Evolutionary conservation across 2,888 invertebrate species (phyloP), one percentile per base, ranked within the genome.

Genomic region (Catocala fraxini): DNA sequence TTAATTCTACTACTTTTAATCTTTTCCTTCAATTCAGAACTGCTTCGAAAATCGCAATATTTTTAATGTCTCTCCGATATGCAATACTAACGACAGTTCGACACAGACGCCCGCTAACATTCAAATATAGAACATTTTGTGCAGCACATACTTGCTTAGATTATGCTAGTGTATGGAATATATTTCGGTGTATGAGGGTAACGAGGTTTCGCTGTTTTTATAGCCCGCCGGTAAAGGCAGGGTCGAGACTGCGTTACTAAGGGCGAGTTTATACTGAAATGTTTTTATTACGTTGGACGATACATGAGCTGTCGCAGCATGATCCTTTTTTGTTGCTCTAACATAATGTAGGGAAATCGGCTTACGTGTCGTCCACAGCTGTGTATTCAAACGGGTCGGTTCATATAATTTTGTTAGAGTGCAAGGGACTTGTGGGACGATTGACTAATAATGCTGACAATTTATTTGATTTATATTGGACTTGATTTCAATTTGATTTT

Each of bases 231-330:
- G 45, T 15, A 63, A 63, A 54, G 53, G 58, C 54, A 25, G 57
- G 39, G 49, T 63, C 54, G 54, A 49, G 58, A 54, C 57, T 63
- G 39, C 54, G 54, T 65, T 64, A 62, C 64, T 70, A 60, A 64
- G 73, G 71, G 77, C 60, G 70, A 70, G 74, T 82, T 70, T 76
- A 80, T 79, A 80, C 71, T 39, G 57, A 64, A 68, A 70, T 73
- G 77, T 77, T 80, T 85, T 85, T 87, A 73, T 77, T 77, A 68
- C 67, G 59, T 63, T 33, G 55, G 65, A 70, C 80, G 77, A 77
- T 75, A 80, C 76, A 71, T 55, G 68, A 70, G 65, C 75, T 77
- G 73, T 77, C 79, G 53, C 39, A 45, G 65, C 67, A 61, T 35
- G 57, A 63, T 47, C 54, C 60, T 63, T 73, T 77, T 79, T 78